Percentiles rank a stretch among this genome's conserved stretches.
phyloP scores from a whole-genome alignment of 1,140 invertebrate genomes.

The Drosophila biarmipes region DNA sequence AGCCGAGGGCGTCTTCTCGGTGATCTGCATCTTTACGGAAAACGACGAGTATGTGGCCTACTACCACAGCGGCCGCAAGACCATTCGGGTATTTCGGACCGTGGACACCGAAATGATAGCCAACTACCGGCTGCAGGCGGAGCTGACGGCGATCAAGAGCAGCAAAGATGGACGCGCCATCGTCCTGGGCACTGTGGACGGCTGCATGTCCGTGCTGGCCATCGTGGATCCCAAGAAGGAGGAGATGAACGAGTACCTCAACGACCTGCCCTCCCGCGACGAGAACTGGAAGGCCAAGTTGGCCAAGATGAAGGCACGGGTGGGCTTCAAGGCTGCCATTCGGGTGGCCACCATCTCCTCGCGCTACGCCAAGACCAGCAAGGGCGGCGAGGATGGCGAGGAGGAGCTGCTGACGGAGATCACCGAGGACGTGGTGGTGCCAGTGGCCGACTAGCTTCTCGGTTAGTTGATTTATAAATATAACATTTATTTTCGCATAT shows the following conservation, averaged over 20 bases:
- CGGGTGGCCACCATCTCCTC: constrained; percentile 80
- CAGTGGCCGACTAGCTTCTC: constrained; percentile 48
- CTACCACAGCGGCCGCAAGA: constrained; percentile 96
- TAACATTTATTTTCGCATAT: constrained; percentile 72
- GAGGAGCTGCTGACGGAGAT: constrained; percentile 72
- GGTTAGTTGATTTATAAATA: constrained; percentile 71
- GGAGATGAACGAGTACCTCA: constrained; percentile 88
- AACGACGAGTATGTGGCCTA: constrained; percentile 98
- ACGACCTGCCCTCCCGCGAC: constrained; percentile 89
- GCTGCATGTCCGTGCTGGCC: constrained; percentile 95
- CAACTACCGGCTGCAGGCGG: constrained; percentile 96
- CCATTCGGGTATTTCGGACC: constrained; percentile 95
- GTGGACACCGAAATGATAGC: constrained; percentile 95
- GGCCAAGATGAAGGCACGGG: constrained; percentile 88
- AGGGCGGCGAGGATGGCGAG: constrained; percentile 57
- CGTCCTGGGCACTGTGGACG: constrained; percentile 96
- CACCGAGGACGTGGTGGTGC: constrained; percentile 66
- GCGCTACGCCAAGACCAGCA: constrained; percentile 62
- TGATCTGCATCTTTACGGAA: constrained; percentile 96
- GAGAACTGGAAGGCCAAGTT: constrained; percentile 90
- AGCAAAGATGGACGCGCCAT: constrained; percentile 92
- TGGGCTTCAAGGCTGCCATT: constrained; percentile 89
- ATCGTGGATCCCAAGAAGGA: constrained; percentile 92
- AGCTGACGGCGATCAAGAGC: constrained; percentile 93
- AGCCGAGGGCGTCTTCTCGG: constrained; percentile 98